phyloP scores from a whole-genome alignment of 1,140 invertebrate genomes.

The Wiebesia pumilae region DNA sequence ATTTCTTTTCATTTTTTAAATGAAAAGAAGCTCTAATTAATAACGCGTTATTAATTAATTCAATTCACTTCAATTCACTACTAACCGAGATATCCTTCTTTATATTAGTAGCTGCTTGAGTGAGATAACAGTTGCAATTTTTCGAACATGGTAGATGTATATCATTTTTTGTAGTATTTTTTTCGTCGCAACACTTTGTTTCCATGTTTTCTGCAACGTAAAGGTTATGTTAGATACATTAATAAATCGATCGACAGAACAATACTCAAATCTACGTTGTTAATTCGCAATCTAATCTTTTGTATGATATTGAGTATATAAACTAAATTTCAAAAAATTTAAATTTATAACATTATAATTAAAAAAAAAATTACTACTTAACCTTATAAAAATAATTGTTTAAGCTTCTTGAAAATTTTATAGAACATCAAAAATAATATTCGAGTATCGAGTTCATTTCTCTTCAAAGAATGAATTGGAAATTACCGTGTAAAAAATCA shows the following conservation, averaged over 20 bases:
- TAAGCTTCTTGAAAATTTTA: neutral
- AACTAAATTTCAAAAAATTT: neutral
- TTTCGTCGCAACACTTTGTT: neutral
- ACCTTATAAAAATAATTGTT: neutral
- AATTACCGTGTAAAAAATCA: neutral
- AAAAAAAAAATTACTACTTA: neutral
- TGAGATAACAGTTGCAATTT: conserved; percentile 37
- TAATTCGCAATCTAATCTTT: neutral
- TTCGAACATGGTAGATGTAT: conserved; percentile 26
- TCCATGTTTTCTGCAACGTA: neutral
- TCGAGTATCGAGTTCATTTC: neutral
- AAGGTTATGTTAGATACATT: neutral
- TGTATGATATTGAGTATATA: too few relatives aligned
- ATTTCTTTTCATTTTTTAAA: too few relatives aligned
- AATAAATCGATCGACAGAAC: neutral
- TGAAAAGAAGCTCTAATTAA: neutral
- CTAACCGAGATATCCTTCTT: conserved; percentile 25
- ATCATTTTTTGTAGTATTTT: neutral
- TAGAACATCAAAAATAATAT: neutral
- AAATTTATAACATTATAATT: neutral
- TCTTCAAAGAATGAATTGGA: neutral
- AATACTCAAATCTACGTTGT: neutral
- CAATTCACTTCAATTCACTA: neutral
- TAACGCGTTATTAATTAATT: neutral
- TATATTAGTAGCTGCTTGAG: conserved; percentile 1